Conservation (phyloP, 2,113 vertebrate genomes). For the Colaptes auratus region DNA sequence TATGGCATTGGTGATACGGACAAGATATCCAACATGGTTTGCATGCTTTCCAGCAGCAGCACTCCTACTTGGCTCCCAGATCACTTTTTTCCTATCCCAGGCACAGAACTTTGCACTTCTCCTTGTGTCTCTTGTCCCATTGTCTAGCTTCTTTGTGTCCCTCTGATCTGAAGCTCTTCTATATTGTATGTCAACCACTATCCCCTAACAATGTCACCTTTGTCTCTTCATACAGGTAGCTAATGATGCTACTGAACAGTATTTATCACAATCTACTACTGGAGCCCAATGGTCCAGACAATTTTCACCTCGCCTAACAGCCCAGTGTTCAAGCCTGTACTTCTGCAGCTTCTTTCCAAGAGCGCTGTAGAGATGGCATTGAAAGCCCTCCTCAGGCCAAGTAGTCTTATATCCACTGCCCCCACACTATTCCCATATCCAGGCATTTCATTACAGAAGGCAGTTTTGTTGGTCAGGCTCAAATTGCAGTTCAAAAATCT, state of each 20-base stretch:
- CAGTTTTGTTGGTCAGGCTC: not conserved
- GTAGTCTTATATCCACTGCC: not conserved
- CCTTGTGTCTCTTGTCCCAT: not conserved
- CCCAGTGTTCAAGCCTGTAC: not conserved
- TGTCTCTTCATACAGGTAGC: not conserved
- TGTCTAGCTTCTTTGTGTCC: not conserved
- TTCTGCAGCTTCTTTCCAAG: not conserved
- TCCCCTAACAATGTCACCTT: not conserved
- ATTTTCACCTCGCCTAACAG: not conserved
- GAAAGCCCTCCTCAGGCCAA: not conserved
- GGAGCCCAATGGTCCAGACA: not conserved
- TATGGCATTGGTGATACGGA: too few relatives aligned
- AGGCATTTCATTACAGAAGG: not conserved
- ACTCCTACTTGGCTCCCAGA: not conserved
- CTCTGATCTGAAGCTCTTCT: not conserved
- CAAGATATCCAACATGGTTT: not conserved
- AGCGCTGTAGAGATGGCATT: not conserved
- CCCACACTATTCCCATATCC: not conserved
- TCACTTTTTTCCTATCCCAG: not conserved
- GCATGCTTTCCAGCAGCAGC: not conserved
- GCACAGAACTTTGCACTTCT: not conserved
- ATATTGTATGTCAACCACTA: not conserved
- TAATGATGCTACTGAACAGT: not conserved
- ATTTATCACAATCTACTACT: not conserved
- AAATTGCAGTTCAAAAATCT: not conserved